Evolutionary conservation across 2,113 vertebrate genomes (phyloP), one percentile per base, ranked within the genome.

Genomic region (Nicator chloris): DNA sequence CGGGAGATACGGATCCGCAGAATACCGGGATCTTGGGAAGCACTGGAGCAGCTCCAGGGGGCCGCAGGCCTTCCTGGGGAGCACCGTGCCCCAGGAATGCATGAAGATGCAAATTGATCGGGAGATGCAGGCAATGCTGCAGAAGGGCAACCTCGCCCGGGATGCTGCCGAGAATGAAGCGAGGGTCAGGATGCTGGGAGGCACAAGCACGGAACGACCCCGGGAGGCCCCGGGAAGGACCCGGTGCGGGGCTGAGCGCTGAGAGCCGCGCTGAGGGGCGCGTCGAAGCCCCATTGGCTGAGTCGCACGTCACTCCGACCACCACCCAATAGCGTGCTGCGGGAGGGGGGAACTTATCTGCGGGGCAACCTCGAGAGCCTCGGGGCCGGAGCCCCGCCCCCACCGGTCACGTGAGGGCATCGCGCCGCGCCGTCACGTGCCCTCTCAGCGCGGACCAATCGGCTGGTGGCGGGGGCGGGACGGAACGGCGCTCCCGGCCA

Each of bases 301-400:
- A 51, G 2, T 8, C 4, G 3, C 37, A 14, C 60, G 68, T 59
- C 86, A 66, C 22, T 88, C 60, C 2, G 2, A 2, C 0, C 4
- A 1, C 1, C 0, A 14, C 0, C 68, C 86, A 88, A 59, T 81
- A 51, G 68, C 2, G 33, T 3, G 14, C 4, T 0, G 4, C 0
- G 4, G 7, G 0, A 27, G 68, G 76, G 59, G 86, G 86, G 59
- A 12, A 12, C 31, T 47, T 59, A 11, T 21, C 21, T 31, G 37
- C 9, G 16, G 51, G 50, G 8, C 30, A 10, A 30, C 10, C 30
- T 30, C 23, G 6, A 28, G 22, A 0, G 11, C 22, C 1, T 27
- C 9, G 0, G 11, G 11, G 47, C 2, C 11, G 15, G 5, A 2
- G 30, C 53, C 18, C 23, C 44, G 54, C 50, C 42, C 60, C 82